These are phyloP conservation scores for Emmelina monodactyla DNA, from an alignment of 2,888 invertebrate genomes.

Conservation along the genomic window DNA sequence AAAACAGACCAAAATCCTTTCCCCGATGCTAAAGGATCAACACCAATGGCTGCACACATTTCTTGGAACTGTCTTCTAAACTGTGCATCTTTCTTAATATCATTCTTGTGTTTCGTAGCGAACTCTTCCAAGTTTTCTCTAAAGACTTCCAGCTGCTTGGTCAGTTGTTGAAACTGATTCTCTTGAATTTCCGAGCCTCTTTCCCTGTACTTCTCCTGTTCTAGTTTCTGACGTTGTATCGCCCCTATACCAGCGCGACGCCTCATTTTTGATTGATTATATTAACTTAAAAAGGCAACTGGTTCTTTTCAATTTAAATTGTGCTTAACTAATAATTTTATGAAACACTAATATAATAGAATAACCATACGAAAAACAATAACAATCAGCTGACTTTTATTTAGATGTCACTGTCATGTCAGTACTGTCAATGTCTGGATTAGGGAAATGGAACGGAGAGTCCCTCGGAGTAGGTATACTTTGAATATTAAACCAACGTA, in stretches of 20 bases:
- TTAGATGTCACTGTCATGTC: no score
- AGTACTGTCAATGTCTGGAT: no score
- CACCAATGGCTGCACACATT: conserved; percentile 99
- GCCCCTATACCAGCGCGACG: conserved; percentile 87
- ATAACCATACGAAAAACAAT: no score
- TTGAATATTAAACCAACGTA: no score
- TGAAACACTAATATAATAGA: no score
- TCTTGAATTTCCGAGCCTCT: conserved; percentile 93
- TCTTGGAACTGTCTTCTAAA: conserved; percentile 97
- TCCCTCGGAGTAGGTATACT: no score
- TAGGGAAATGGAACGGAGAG: no score
- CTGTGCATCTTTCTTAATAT: conserved; percentile 93
- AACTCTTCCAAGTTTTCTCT: conserved; percentile 93
- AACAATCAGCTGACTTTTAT: no score
- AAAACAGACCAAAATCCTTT: conserved; percentile 99
- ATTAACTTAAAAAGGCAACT: no score
- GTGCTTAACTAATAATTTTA: no score
- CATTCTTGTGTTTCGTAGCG: conserved; percentile 91
- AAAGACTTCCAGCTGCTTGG: conserved; percentile 93
- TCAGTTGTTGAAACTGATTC: conserved; percentile 91
- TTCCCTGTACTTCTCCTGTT: conserved; percentile 89
- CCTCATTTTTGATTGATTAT: conserved; percentile 75
- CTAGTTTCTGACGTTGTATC: conserved; percentile 85
- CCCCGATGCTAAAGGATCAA: conserved; percentile 95
- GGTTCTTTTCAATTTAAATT: no score